A percentile compares a stretch with the other conserved stretches of the same genome.
Conservation (phyloP, 2,797 vertebrate genomes). For the Apogon talboti region DNA sequence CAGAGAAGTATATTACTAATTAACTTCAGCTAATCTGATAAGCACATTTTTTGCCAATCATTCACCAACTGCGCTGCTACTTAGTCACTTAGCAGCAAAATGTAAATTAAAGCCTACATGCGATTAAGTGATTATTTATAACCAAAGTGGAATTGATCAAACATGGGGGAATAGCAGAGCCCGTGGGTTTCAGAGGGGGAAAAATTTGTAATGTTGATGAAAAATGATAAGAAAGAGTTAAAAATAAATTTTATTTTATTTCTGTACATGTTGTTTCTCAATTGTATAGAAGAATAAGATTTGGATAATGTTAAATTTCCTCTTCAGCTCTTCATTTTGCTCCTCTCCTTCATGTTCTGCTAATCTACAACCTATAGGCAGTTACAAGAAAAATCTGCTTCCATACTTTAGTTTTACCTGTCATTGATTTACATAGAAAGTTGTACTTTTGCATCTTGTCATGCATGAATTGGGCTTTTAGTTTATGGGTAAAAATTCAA, state of each 20-base stretch:
- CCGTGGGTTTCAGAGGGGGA: too few species aligned
- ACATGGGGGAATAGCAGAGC: too few species aligned
- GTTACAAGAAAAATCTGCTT: neutral
- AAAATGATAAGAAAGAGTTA: too few species aligned
- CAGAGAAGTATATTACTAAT: conserved; percentile 20
- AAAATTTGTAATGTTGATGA: too few species aligned
- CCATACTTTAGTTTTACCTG: conserved; percentile 32
- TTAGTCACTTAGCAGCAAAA: neutral
- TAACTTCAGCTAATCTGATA: conserved; percentile 19
- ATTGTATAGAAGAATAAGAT: too few species aligned
- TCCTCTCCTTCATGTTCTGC: too few species aligned
- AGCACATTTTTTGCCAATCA: conserved; percentile 13
- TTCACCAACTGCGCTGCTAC: conserved; percentile 14
- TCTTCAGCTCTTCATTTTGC: neutral
- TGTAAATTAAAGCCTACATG: neutral
- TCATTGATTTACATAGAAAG: neutral
- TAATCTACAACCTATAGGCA: neutral
- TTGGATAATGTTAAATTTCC: neutral
- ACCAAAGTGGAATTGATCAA: too few species aligned
- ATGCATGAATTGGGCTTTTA: neutral
- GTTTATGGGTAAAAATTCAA: too few species aligned
- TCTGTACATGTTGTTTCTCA: too few species aligned
- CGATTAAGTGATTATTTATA: too few species aligned
- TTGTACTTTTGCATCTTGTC: conserved; percentile 14
- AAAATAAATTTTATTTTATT: too few species aligned